A percentile compares a stretch with the other conserved stretches of the same genome.
phyloP scores from a whole-genome alignment of 2,113 vertebrate species.

The Equus quagga region DNA sequence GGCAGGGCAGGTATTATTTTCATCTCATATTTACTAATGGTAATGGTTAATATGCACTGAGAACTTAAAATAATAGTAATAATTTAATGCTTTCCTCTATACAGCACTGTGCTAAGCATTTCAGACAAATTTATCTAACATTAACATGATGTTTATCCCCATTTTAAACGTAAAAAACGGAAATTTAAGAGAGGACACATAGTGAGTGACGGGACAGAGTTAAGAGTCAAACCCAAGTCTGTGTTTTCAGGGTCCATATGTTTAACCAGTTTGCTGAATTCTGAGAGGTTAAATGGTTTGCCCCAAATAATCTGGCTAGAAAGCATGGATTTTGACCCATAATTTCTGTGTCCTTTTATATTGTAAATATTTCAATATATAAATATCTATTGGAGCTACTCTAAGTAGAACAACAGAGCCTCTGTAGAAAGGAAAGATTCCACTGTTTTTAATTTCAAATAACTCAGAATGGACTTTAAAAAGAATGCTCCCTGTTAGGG shows the following conservation, averaged over 20 bases:
- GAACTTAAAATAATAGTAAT: not conserved
- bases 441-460: slow-evolving; percentile 38
- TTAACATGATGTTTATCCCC: not conserved
- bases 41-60: not conserved
- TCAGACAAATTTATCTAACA: not conserved
- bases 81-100: not conserved
- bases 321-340: not conserved
- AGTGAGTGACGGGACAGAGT: not conserved
- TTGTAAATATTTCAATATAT: not conserved
- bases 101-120: not conserved
- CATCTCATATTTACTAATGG: not conserved
- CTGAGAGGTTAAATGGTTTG: not conserved
- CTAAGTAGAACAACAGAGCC: not conserved
- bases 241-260: not conserved
- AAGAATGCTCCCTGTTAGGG: slow-evolving; percentile 50
- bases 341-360: not conserved
- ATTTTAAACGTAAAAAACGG: slow-evolving; percentile 7
- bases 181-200: not conserved
- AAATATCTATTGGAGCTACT: not conserved
- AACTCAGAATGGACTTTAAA: slow-evolving; percentile 62
- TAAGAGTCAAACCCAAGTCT: not conserved
- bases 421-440: not conserved
- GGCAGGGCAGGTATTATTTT: not conserved
- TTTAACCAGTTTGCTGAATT: not conserved
- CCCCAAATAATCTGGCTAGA: not conserved